Evolutionary conservation across 2,113 vertebrate species (phyloP), one percentile per base, ranked within the genome.

Genomic region (Actenoides lindsayi): DNA sequence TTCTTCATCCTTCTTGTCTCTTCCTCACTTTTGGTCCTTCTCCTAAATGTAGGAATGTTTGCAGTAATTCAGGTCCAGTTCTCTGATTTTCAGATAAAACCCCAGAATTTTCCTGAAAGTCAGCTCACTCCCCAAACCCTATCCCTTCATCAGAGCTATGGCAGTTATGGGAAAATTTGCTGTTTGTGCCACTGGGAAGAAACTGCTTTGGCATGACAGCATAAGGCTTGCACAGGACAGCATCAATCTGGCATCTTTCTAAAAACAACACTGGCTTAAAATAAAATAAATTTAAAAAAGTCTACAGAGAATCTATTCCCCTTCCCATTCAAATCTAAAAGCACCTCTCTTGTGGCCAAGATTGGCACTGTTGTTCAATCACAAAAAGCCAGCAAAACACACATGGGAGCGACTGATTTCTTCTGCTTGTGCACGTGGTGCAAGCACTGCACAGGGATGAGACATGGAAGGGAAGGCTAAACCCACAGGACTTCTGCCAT

Each of bases 141-240:
- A 44, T 42, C 70, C 53, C 53, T 78, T 78, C 48, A 76, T 71
- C 59, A 69, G 7, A 85, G 39, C 76, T 71, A 81, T 1, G 10
- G 65, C 74, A 84, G 65, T 63, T 92, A 79, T 39, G 70, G 67
- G 54, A 89, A 95, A 82, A 91, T 65, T 87, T 87, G n/a, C 77
- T 85, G 71, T 87, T 87, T 16, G 20, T 92, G 91, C 81, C 87
- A 92, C 50, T 37, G 21, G 71, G 67, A 95, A 83, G 50, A 89
- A 90, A 92, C 53, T 94, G 77, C 94, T 94, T 92, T 94, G 90
- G 94, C 83, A 89, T 84, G 50, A 76, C 91, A 92, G 94, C 63
- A 2, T 93, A 95, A 96, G 87, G 87, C 93, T 84, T 87, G 65
- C 77, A 85, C 67, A 69, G 70, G 71, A 77, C 76, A 83, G 76